Conservation (phyloP, 2,888 invertebrate genomes). For the Trypoxylon attenuatum region DNA sequence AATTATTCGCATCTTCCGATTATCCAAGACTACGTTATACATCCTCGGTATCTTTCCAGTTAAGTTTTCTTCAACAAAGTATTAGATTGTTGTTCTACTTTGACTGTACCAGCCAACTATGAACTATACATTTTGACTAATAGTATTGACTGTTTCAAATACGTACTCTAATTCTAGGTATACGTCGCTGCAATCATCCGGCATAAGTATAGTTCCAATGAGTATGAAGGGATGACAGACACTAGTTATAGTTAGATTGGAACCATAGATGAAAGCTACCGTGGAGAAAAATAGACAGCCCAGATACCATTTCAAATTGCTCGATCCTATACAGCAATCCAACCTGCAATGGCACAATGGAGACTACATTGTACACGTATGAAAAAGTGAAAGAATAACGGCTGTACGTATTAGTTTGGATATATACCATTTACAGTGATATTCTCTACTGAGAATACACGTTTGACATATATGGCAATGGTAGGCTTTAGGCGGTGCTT, state of each 20-base stretch:
- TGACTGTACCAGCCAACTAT: not conserved
- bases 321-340: conserved; percentile 88
- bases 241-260: conserved; percentile 89
- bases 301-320: conserved; percentile 86
- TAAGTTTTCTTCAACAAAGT: conserved; percentile 25
- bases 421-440: conserved; percentile 86
- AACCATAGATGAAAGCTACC: conserved; percentile 82
- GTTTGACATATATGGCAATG: conserved; percentile 90
- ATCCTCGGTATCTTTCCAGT: conserved; percentile 53
- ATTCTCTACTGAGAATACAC: conserved; percentile 86
- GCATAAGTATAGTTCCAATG: conserved; percentile 82
- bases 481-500: conserved; percentile 82
- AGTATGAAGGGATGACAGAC: conserved; percentile 87
- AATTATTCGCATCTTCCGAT: conserved; percentile 49
- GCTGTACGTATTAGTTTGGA: too few species aligned
- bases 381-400: too few species aligned
- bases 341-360: conserved; percentile 77
- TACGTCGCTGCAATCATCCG: conserved; percentile 89
- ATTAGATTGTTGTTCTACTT: conserved; percentile 8
- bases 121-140: too few species aligned
- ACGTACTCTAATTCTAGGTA: conserved; percentile 87
- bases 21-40: conserved; percentile 44
- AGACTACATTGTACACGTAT: too few species aligned
- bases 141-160: too few species aligned
- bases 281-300: conserved; percentile 81